Percentiles rank a stretch among this genome's conserved stretches.
These are phyloP conservation scores for Eupristina koningsbergeri DNA, from an alignment of 1,140 invertebrate species.

Conservation along the genomic window DNA sequence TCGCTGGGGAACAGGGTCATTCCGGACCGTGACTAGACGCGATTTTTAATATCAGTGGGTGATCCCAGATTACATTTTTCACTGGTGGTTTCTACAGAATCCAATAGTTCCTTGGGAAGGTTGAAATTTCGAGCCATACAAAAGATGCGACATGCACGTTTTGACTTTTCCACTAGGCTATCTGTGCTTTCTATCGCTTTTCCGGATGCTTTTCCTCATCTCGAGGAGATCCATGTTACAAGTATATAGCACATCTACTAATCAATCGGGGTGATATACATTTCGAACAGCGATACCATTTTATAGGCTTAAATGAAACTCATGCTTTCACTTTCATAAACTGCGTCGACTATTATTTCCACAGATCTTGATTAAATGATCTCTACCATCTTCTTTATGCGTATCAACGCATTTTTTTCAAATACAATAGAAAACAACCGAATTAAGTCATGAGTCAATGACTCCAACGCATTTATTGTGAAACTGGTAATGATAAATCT, in stretches of 20 bases:
- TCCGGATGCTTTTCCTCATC: too few relatives aligned
- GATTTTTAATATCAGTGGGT: slow-evolving; percentile 64
- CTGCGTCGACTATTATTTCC: not conserved
- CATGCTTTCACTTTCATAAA: not conserved
- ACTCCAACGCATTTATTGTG: too few relatives aligned
- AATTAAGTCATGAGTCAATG: too few relatives aligned
- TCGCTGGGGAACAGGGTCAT: slow-evolving; percentile 55
- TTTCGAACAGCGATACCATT: not conserved
- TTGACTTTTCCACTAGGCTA: not conserved
- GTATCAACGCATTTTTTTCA: not conserved
- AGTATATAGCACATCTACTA: not conserved
- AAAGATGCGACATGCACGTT: not conserved
- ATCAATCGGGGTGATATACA: not conserved
- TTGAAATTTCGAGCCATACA: not conserved
- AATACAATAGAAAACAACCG: too few relatives aligned
- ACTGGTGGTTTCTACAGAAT: too few relatives aligned
- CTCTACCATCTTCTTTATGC: not conserved
- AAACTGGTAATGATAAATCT: too few relatives aligned
- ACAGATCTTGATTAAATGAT: not conserved
- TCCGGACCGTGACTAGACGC: slow-evolving; percentile 65
- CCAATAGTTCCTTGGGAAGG: too few relatives aligned
- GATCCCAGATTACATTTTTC: slow-evolving; percentile 62
- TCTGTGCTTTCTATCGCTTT: too few relatives aligned
- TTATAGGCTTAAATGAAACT: not conserved
- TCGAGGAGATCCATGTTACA: not conserved